Percentiles rank a stretch among this genome's conserved stretches.
Conservation (phyloP, 2,888 invertebrate species). For the Eupithecia dodoneata region DNA sequence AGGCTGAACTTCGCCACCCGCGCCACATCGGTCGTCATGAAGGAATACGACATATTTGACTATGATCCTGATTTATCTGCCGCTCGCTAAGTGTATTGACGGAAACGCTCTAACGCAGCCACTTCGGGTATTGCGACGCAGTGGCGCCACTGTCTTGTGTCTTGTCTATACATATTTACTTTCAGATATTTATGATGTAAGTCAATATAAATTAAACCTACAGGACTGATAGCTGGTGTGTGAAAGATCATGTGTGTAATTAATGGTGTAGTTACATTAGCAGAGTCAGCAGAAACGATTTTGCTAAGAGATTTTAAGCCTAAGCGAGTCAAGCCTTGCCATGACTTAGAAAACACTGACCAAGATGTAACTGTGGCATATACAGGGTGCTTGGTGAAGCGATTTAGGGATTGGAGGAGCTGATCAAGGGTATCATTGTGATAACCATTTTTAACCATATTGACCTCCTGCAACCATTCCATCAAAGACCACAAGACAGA, state of each 20-base stretch:
- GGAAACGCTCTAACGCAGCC: conserved; percentile 29
- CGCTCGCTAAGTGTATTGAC: conserved; percentile 45
- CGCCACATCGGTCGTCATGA: no score
- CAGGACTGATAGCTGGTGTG: neutral
- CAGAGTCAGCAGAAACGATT: neutral
- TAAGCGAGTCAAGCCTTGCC: neutral
- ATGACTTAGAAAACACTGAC: neutral
- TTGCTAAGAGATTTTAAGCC: neutral
- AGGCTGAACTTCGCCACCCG: no score
- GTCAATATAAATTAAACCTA: neutral
- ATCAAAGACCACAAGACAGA: no score
- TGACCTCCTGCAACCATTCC: no score
- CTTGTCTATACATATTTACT: neutral
- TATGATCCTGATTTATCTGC: conserved; percentile 41
- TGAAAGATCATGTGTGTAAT: neutral
- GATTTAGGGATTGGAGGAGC: no score
- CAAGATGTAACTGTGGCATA: neutral
- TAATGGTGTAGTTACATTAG: neutral
- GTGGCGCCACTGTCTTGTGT: conserved; percentile 29
- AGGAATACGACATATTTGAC: conserved; percentile 41
- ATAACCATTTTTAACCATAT: no score
- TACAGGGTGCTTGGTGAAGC: no score
- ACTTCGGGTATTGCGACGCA: conserved; percentile 31
- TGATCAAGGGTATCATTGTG: no score
- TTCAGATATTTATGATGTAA: neutral